phyloP scores from a whole-genome alignment of 37 sponge, comb jelly and placozoan genomes.

The Agelas oroides region DNA sequence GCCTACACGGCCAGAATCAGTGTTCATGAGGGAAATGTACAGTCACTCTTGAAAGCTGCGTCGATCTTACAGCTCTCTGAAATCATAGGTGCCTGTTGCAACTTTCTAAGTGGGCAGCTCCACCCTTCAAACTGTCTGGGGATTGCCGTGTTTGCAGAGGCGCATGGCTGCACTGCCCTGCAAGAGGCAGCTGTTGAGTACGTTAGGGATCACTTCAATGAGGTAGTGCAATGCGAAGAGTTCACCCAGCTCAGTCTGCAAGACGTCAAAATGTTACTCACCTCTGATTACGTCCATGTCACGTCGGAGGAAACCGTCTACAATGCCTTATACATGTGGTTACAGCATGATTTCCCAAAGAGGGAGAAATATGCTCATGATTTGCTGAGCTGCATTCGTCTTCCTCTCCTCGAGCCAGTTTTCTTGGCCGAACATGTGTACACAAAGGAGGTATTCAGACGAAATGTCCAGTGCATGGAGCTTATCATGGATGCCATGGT shows the following conservation, averaged over 20 bases:
- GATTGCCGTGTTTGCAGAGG: constrained; percentile 68
- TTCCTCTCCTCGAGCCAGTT: constrained; percentile 52
- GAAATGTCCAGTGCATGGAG: constrained; percentile 28
- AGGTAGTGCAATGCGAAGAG: constrained; percentile 76
- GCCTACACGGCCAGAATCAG: constrained; percentile 67
- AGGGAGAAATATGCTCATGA: constrained; percentile 36
- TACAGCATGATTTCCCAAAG: constrained; percentile 29
- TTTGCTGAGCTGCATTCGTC: constrained; percentile 57
- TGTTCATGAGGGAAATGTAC: constrained; percentile 70
- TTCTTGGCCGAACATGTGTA: constrained; percentile 61
- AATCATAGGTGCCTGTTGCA: constrained; percentile 62
- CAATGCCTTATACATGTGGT: constrained; percentile 76
- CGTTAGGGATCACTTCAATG: constrained; percentile 70
- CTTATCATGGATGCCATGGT: constrained; percentile 66
- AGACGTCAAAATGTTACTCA: constrained; percentile 39
- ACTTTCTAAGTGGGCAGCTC: constrained; percentile 65
- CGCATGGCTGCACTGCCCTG: constrained; percentile 72
- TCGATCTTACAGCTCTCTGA: constrained; percentile 67
- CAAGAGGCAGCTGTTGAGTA: constrained; percentile 47
- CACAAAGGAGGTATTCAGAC: constrained; percentile 38
- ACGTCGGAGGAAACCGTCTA: constrained; percentile 68
- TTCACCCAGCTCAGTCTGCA: constrained; percentile 62
- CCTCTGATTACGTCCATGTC: constrained; percentile 68
- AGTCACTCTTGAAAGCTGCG: constrained; percentile 74
- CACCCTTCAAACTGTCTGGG: constrained; percentile 87